Evolutionary conservation across 2,888 invertebrate genomes (phyloP), one percentile per base, ranked within the genome.

Genomic region (Palloptera scutellata): DNA sequence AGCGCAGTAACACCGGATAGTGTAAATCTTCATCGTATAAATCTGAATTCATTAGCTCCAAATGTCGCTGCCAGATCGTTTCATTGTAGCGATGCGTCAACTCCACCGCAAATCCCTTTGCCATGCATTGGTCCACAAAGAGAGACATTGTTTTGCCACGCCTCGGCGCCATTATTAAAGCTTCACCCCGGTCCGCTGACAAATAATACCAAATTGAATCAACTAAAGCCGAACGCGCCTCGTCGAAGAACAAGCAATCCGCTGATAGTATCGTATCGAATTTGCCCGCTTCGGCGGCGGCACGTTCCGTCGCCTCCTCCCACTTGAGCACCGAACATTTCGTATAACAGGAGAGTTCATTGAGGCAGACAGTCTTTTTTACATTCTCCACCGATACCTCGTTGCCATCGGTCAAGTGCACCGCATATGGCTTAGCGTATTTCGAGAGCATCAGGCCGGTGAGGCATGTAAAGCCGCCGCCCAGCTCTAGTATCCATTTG

Each of bases 381-480:
- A 92, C 90, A 84, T 93, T 94, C 79, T 91, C 89, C 55, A 93
- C 89, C 67, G 92, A 91, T 53, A 89, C 87, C 76, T 88, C 88
- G 84, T 94, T 94, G 45, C 94, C 94, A 81, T 94, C 94, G 13
- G 93, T 92, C 45, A 94, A 86, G 71, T 90, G 88, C 5, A 94
- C 90, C 30, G 86, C 85, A 72, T 86, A 86, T 0, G 92, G 88
- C 60, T 87, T 85, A 66, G 90, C 89, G 76, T 90, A 90, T 77
- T 91, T 90, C 66, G 91, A 90, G 61, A 89, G 86, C 79, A 92
- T 88, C 13, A 94, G 84, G 1, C 93, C 94, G 9, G 93, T 92
- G 42, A 94, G 85, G 75, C 93, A 93, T 19, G 93, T 92, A 91
- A 94, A 94, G 3, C 94, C 94, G 17, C 94, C 94, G 2, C 94